Conservation (phyloP, 2,113 vertebrate species). For the Pelobates fuscus region DNA sequence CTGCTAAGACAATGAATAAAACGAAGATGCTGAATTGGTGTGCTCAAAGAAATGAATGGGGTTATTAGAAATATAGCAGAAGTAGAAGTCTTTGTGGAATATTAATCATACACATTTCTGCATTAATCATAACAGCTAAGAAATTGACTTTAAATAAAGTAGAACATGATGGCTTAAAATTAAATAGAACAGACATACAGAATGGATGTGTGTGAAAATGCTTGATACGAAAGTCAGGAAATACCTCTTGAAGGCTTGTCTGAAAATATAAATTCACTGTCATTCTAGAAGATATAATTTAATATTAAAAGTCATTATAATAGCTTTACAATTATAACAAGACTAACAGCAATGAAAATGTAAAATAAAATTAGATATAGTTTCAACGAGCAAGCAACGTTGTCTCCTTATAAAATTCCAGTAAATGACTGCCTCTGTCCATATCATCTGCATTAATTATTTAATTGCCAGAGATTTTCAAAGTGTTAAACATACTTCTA, state of each 20-base stretch:
- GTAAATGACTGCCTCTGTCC: constrained; percentile 8
- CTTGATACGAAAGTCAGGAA: not conserved
- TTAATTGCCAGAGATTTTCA: constrained; percentile 5
- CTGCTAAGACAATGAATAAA: constrained; percentile 1
- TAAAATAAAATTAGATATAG: constrained; percentile 21
- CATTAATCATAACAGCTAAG: constrained; percentile 14
- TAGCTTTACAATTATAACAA: constrained; percentile 19
- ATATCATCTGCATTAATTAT: constrained; percentile 23
- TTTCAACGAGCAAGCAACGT: constrained; percentile 1
- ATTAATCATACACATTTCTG: constrained; percentile 7
- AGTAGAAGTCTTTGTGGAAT: not conserved
- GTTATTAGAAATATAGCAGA: not conserved
- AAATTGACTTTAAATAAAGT: constrained; percentile 1
- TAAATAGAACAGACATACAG: not conserved
- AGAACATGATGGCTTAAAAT: constrained; percentile 23
- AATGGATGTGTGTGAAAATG: constrained; percentile 21
- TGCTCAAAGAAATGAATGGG: not conserved
- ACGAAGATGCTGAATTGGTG: constrained; percentile 1
- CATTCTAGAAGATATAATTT: constrained; percentile 20
- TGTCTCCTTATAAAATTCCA: constrained; percentile 1
- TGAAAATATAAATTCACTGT: constrained; percentile 14
- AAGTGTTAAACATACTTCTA: constrained; percentile 13
- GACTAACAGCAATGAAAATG: constrained; percentile 21
- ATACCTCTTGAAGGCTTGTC: constrained; percentile 1
- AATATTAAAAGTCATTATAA: constrained; percentile 8